Evolutionary conservation across 2,888 invertebrate genomes (phyloP), one percentile per base, ranked within the genome.

Genomic region (Lithosia quadra): DNA sequence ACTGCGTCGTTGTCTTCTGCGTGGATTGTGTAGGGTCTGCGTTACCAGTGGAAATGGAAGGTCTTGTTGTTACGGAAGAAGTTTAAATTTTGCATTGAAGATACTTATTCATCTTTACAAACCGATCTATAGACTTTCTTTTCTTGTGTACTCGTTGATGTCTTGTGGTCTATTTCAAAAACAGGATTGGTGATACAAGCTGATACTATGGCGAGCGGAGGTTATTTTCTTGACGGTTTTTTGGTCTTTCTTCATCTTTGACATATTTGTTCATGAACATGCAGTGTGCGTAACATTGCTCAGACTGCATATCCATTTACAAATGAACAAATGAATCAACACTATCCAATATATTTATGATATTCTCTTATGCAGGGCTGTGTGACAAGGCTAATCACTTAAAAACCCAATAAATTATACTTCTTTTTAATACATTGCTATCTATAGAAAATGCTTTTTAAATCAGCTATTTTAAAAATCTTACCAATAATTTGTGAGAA

Each of bases 361-460:
- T 55, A 55, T 49, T 33, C n/a, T 63, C 28, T 69, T 53, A 56
- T 67, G 58, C 64, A 67, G 76, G 67, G 66, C 76, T 76, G 74
- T 56, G 61, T 39, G 68, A 68, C 70, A 72, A 74, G 53, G 62
- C 62, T 39, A 49, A 62, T 63, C 62, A 53, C 62, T 53, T 53
- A 28, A 5, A 24, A 28, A 10, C 9, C 11, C 8, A 28, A 24
- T 39, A 24, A 15, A 24, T 22, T 60, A n/a, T 8, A 49, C 49
- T n/a, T 49, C 1, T 39, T 39, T 33, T n/a, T 58, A 58, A 58
- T 33, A 58, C n/a, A n/a, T 33, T 33, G 28, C 56, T 24, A 56
- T 49, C 18, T 56, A 24, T 24, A 56, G 4, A 24, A 56, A 56
- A 56, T 56, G 28, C 56, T 28, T 56, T 58, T 33, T 15, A 33